Evolutionary conservation across 2,888 invertebrate species (phyloP), one percentile per base, ranked within the genome.

Genomic region (Caenorhabditis doughertyi): DNA sequence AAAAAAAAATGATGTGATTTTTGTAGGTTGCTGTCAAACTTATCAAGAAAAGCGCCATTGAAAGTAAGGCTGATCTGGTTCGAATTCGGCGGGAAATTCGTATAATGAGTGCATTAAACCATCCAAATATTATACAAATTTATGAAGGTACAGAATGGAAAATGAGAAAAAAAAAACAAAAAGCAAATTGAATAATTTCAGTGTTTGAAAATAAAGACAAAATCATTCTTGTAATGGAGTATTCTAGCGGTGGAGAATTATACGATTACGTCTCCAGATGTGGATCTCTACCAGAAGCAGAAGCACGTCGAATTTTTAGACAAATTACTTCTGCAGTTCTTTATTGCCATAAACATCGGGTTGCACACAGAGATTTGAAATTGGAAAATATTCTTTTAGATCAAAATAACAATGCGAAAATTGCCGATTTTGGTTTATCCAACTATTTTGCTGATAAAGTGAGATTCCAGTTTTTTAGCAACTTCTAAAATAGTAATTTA

Each of bases 181-280:
- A n/a, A n/a, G n/a, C n/a, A n/a, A n/a, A n/a, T n/a, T n/a, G n/a
- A n/a, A n/a, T n/a, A n/a, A 18, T 94, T 94, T 85, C 93, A 97
- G 98, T 99, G 90, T 99, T 99, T 94, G 99, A 99, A 94, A 99
- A 98, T 94, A 95, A 96, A 92, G 98, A 99, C 93, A 97, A 98
- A 94, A 98, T 99, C 95, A 97, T 99, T 89, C 94, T 99, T 87
- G 98, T 99, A 39, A 98, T 99, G 98, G 98, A 99, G 93, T 98
- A 97, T 93, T 98, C 98, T 86, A 96, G 96, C 81, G 98, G 98
- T 79, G 98, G 99, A 80, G 99, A 99, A 93, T 94, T 99, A 35
- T 99, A 98, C 92, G 98, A 98, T 93, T 98, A 96, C 93, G 94
- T 98, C 29, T 96, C 96, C 94, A 95, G 88, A 68, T 80, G 81